Percentiles rank a stretch among this genome's conserved stretches.
phyloP scores from a whole-genome alignment of 1,140 invertebrate species.

The Antheraea mylitta region DNA sequence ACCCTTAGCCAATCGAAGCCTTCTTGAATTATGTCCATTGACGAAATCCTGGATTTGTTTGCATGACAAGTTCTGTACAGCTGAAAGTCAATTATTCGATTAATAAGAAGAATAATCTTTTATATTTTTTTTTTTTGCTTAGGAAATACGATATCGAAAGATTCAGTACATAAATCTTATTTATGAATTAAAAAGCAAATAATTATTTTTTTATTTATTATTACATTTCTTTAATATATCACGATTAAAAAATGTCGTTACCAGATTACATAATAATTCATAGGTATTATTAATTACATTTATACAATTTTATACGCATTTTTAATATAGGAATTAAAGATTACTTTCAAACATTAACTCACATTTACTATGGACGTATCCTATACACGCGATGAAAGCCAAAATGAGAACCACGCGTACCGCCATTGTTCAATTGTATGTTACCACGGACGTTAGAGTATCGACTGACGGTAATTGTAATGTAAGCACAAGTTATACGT shows the following conservation, averaged over 20 bases:
- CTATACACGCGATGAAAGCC: background rate
- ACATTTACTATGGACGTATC: constrained; percentile 2
- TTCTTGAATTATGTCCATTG: constrained; percentile 52
- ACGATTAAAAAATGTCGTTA: too few species aligned
- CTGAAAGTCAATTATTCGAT: constrained; percentile 29
- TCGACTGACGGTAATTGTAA: constrained; percentile 10
- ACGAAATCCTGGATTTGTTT: constrained; percentile 47
- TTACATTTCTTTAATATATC: too few species aligned
- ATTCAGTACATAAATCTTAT: too few species aligned
- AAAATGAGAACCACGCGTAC: constrained; percentile 8
- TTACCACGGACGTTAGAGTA: background rate
- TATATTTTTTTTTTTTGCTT: too few species aligned
- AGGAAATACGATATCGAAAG: too few species aligned
- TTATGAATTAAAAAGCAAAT: too few species aligned
- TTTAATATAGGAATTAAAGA: too few species aligned
- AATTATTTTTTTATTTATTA: too few species aligned
- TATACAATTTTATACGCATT: too few species aligned
- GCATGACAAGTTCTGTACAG: constrained; percentile 45
- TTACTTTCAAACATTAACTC: constrained; percentile 1
- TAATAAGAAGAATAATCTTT: too few species aligned
- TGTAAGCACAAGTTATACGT: constrained; percentile 5
- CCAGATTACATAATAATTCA: too few species aligned
- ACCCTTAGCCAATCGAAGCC: constrained; percentile 44
- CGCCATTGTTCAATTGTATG: constrained; percentile 14
- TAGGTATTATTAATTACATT: too few species aligned